Evolutionary conservation across 2,888 invertebrate species (phyloP).

Genomic region (Andrena camellia): DNA sequence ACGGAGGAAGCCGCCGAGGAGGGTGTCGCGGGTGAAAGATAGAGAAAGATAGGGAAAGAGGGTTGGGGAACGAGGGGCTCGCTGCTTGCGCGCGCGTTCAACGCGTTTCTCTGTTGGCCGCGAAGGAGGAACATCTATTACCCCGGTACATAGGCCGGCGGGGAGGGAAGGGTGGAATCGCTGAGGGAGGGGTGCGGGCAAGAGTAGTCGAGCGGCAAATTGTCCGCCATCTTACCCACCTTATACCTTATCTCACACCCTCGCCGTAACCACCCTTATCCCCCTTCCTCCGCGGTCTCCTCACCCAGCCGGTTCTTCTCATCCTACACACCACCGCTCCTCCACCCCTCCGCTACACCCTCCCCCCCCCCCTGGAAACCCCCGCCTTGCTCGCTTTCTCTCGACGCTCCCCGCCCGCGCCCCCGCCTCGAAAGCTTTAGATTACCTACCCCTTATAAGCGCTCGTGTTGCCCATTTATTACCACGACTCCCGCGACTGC

Average conservation of each 20-base stretch:
- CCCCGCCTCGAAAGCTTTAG: constrained; percentile 82
- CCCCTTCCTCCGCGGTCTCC: constrained; percentile 66
- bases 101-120: constrained; percentile 76
- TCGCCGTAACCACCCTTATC: constrained; percentile 74
- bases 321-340: constrained; percentile 52
- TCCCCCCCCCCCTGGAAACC: constrained; percentile 38
- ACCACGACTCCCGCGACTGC: constrained; percentile 81
- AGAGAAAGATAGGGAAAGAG: constrained; percentile 45
- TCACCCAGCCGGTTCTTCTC: constrained; percentile 67
- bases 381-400: constrained; percentile 57
- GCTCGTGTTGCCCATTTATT: constrained; percentile 85
- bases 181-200: constrained; percentile 81
- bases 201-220: constrained; percentile 85
- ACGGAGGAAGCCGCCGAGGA: constrained; percentile 21
- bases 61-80: constrained; percentile 22
- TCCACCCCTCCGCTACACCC: constrained; percentile 44
- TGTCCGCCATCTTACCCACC: constrained; percentile 85
- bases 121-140: constrained; percentile 84
- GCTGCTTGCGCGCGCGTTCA: constrained; percentile 71
- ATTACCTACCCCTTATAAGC: constrained; percentile 85
- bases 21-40: constrained; percentile 16
- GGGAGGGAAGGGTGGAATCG: constrained; percentile 67
- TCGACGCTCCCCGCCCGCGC: constrained; percentile 62
- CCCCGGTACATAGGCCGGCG: constrained; percentile 78
- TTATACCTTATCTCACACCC: constrained; percentile 84